A percentile compares a stretch with the other conserved stretches of the same genome.
phyloP scores from a whole-genome alignment of 2,888 invertebrate genomes.

The Antheraea assamensis region DNA sequence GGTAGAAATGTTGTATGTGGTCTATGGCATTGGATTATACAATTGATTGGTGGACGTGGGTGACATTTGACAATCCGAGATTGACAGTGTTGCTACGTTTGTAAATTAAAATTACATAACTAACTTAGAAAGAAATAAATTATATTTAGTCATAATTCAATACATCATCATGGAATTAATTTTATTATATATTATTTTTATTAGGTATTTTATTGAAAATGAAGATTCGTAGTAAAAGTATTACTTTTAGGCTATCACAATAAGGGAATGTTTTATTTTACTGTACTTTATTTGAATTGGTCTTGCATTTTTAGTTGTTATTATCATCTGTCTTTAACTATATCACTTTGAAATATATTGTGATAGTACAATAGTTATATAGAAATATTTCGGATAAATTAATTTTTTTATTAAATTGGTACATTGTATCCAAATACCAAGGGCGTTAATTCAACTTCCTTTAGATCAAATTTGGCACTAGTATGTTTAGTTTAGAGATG shows the following conservation, averaged over 20 bases:
- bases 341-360: not conserved
- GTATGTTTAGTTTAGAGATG: not conserved
- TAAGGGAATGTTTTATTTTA: not conserved
- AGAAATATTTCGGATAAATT: not conserved
- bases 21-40: no score
- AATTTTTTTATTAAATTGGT: not conserved
- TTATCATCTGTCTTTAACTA: no score
- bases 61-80: no score
- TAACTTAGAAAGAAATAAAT: not conserved
- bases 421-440: not conserved
- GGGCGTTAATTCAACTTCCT: no score
- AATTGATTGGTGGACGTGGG: no score
- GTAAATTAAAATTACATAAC: no score
- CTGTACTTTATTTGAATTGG: not conserved
- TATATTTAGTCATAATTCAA: not conserved
- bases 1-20: no score
- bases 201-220: not conserved
- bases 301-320: no score
- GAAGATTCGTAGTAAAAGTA: not conserved
- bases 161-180: not conserved
- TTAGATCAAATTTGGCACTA: not conserved
- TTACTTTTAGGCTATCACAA: no score
- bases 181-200: not conserved
- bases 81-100: no score
- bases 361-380: not conserved